These are phyloP conservation scores for Erannis defoliaria DNA, from an alignment of 2,888 invertebrate species.

Conservation along the genomic window DNA sequence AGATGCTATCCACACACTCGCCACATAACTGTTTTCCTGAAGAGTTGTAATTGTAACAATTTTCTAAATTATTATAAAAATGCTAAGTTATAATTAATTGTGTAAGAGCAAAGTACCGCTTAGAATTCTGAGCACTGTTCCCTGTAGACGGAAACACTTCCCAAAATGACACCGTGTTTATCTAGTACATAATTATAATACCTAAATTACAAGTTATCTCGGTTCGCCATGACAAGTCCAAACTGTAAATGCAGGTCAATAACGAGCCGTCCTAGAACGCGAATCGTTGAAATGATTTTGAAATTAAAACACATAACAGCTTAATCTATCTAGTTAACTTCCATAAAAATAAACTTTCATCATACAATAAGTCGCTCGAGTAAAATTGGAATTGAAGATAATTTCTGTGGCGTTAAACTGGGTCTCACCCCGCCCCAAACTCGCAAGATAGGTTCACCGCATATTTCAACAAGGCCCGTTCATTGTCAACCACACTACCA, in stretches of 20 bases:
- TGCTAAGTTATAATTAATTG: slow-evolving; percentile 86
- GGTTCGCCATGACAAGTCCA: slow-evolving; percentile 77
- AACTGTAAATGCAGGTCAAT: slow-evolving; percentile 81
- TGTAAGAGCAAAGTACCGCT: slow-evolving; percentile 81
- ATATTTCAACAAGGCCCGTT: background rate
- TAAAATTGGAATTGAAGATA: slow-evolving; percentile 72
- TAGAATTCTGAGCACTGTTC: slow-evolving; percentile 78
- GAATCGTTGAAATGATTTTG: slow-evolving; percentile 68
- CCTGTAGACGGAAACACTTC: slow-evolving; percentile 71
- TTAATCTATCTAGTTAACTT: slow-evolving; percentile 85
- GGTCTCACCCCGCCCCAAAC: background rate
- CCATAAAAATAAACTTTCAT: slow-evolving; percentile 84
- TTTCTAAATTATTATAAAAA: slow-evolving; percentile 86
- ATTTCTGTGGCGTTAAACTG: slow-evolving; percentile 53
- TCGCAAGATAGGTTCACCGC: background rate
- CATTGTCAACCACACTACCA: no score
- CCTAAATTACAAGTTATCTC: slow-evolving; percentile 83
- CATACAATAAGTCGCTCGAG: slow-evolving; percentile 78
- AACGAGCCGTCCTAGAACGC: slow-evolving; percentile 69
- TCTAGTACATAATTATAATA: slow-evolving; percentile 81
- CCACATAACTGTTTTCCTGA: slow-evolving; percentile 74
- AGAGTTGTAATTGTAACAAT: slow-evolving; percentile 73
- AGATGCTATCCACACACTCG: slow-evolving; percentile 76
- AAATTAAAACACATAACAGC: slow-evolving; percentile 84
- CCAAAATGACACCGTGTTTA: slow-evolving; percentile 78